Percentiles rank a stretch among this genome's conserved stretches.
phyloP scores from a whole-genome alignment of 92 coral and sea anemone species.

The Palythoa grandis region DNA sequence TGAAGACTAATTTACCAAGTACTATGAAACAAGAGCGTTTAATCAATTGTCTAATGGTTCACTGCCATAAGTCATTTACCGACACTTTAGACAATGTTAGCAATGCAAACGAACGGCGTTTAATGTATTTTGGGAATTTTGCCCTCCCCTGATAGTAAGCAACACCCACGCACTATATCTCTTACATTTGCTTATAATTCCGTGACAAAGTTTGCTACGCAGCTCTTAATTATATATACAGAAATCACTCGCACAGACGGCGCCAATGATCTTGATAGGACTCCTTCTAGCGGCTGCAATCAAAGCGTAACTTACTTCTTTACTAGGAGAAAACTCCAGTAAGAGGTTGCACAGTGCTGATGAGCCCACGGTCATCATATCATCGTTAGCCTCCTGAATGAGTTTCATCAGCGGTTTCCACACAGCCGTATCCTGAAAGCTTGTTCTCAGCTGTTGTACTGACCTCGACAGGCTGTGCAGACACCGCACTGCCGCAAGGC shows the following conservation, averaged over 20 bases:
- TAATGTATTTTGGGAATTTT: no score
- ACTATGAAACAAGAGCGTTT: not conserved
- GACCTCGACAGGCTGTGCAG: slow-evolving; percentile 97
- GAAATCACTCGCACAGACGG: no score
- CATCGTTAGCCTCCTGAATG: slow-evolving; percentile 87
- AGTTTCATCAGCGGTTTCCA: slow-evolving; percentile 4
- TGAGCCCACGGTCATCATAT: slow-evolving; percentile 95
- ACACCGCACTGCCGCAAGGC: slow-evolving; percentile 96
- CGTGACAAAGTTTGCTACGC: no score
- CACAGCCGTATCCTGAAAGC: not conserved
- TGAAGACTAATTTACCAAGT: not conserved
- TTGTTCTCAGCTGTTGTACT: slow-evolving; percentile 78
- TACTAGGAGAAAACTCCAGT: slow-evolving; percentile 97
- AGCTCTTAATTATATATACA: no score
- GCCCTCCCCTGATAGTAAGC: no score
- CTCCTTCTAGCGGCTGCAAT: no score
- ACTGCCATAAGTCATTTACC: not conserved
- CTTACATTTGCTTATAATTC: no score
- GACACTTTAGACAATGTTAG: not conserved
- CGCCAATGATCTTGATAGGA: no score
- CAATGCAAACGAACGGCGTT: no score
- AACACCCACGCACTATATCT: no score
- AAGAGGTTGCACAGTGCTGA: slow-evolving; percentile 95
- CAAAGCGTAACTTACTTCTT: slow-evolving; percentile 69
- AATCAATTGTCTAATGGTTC: not conserved